These are phyloP conservation scores for Pyrgilauda ruficollis DNA, from an alignment of 2,113 vertebrate genomes.

Conservation along the genomic window DNA sequence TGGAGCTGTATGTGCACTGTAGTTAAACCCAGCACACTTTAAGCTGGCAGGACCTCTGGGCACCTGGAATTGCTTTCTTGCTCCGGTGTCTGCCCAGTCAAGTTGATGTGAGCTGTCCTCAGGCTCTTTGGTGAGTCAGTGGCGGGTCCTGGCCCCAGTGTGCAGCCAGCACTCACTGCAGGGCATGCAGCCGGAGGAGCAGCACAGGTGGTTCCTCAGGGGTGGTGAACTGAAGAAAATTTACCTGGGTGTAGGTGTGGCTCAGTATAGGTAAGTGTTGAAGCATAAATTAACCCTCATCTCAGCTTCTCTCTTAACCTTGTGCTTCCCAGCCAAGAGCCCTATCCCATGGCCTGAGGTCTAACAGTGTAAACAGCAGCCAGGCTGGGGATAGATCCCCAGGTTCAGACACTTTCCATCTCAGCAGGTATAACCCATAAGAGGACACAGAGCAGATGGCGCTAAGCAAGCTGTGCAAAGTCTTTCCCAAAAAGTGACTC, in stretches of 20 bases:
- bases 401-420: neutral
- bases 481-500: neutral
- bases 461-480: neutral
- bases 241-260: neutral
- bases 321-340: rapidly evolving
- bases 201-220: neutral
- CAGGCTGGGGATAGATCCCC: neutral
- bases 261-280: neutral
- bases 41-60: rapidly evolving
- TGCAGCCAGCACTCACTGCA: rapidly evolving
- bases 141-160: rapidly evolving
- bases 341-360: rapidly evolving
- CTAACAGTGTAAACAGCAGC: neutral
- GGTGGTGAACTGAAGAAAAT: neutral
- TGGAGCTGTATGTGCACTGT: neutral
- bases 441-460: neutral
- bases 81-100: neutral
- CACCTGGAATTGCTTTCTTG: neutral
- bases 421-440: neutral
- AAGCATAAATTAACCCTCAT: neutral
- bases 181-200: neutral
- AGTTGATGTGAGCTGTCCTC: neutral
- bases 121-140: neutral
- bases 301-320: neutral
- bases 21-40: neutral